Conservation (phyloP, 2,113 vertebrate species). For the Budorcas taxicolor region DNA sequence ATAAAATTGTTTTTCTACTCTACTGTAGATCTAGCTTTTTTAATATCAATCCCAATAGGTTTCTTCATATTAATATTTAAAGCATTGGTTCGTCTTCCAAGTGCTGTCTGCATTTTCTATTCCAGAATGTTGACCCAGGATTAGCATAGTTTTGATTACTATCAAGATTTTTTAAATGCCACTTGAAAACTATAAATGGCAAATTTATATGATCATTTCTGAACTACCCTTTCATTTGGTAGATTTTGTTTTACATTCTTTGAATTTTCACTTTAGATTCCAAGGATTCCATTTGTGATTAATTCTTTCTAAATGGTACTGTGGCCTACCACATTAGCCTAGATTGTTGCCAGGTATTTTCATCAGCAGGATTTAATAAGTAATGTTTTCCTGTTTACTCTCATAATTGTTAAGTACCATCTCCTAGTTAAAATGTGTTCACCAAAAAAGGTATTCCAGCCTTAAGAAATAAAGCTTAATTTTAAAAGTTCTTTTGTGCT, state of each 20-base stretch:
- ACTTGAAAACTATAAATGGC: slow-evolving; percentile 9
- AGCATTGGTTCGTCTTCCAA: slow-evolving; percentile 12
- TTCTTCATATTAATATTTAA: not conserved
- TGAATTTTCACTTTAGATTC: slow-evolving; percentile 8
- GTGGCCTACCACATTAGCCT: not conserved
- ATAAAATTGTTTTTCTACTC: not conserved
- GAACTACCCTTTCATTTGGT: not conserved
- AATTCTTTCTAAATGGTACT: not conserved
- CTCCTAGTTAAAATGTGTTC: slow-evolving; percentile 17
- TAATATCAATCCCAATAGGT: not conserved
- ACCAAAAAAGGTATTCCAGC: not conserved
- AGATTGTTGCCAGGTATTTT: not conserved
- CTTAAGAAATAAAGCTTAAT: slow-evolving; percentile 21
- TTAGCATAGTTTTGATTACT: not conserved
- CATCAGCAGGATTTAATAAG: not conserved
- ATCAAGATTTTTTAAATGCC: not conserved
- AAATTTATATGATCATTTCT: not conserved
- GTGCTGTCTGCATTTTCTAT: not conserved
- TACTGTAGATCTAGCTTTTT: not conserved
- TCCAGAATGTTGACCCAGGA: not conserved
- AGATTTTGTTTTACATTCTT: slow-evolving; percentile 14
- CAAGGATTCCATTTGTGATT: not conserved
- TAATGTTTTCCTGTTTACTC: not conserved
- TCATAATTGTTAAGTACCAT: not conserved
- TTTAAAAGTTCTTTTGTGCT: slow-evolving; percentile 10